A percentile compares a stretch with the other conserved stretches of the same genome.
Conservation (phyloP, 2,888 invertebrate genomes). For the Dorcus parallelipipedus region DNA sequence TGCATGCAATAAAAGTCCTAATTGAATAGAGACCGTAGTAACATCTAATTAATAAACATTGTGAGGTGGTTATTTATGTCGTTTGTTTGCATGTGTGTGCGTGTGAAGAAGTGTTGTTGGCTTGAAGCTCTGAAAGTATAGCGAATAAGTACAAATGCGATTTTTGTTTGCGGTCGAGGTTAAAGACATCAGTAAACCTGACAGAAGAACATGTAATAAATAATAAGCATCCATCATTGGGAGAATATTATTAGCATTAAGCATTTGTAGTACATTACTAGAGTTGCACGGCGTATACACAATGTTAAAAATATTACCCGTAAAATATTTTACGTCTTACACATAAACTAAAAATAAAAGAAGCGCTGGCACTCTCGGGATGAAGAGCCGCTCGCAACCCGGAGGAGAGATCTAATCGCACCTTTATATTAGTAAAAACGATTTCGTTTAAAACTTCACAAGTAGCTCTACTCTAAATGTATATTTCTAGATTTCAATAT, state of each 20-base stretch:
- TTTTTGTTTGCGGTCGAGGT: slow-evolving; percentile 26
- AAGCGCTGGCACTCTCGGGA: neutral
- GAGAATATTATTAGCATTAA: slow-evolving; percentile 32
- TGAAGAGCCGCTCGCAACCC: neutral
- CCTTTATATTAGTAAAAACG: slow-evolving; percentile 12
- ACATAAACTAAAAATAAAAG: slow-evolving; percentile 1
- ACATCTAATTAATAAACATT: too few species aligned
- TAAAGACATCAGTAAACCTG: slow-evolving; percentile 35
- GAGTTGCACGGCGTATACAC: slow-evolving; percentile 3
- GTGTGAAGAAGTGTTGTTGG: neutral
- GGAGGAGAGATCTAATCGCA: slow-evolving; percentile 6
- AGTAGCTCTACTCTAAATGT: slow-evolving; percentile 25
- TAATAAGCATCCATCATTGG: slow-evolving; percentile 35
- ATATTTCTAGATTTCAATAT: slow-evolving; percentile 35
- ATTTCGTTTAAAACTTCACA: slow-evolving; percentile 12
- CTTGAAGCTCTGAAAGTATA: slow-evolving; percentile 1
- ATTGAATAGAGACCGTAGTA: too few species aligned
- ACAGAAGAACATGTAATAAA: slow-evolving; percentile 35
- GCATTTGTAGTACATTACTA: slow-evolving; percentile 20
- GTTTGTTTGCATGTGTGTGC: too few species aligned
- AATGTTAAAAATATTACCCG: slow-evolving; percentile 7
- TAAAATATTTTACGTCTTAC: slow-evolving; percentile 6
- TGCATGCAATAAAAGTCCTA: too few species aligned
- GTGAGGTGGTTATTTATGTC: too few species aligned
- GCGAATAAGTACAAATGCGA: slow-evolving; percentile 8